Evolutionary conservation across 2,888 invertebrate genomes (phyloP).

Genomic region (Abrostola tripartita): DNA sequence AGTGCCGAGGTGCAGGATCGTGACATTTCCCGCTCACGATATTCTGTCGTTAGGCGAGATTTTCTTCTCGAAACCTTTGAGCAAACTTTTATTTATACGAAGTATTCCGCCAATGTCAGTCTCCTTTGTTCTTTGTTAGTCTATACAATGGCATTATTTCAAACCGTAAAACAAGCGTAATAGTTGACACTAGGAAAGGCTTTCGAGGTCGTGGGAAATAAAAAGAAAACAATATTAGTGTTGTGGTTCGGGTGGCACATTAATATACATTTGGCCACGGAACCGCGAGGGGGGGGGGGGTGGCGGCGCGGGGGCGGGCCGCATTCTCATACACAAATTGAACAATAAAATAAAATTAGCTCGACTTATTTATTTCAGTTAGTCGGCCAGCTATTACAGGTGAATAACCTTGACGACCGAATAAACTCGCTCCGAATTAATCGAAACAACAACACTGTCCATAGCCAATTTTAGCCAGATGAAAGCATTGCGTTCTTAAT

Average conservation of each 20-base stretch:
- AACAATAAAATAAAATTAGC: constrained; percentile 80
- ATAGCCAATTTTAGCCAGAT: constrained; percentile 59
- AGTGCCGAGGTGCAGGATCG: constrained; percentile 38
- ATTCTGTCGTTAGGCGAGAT: constrained; percentile 60
- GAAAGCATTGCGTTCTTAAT: constrained; percentile 59
- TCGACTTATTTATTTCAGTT: constrained; percentile 60
- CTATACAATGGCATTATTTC: constrained; percentile 73
- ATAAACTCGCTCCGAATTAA: constrained; percentile 39
- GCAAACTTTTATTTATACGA: constrained; percentile 59
- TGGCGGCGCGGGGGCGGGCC: constrained; percentile 61
- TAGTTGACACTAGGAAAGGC: constrained; percentile 84
- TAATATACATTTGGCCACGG: constrained; percentile 84
- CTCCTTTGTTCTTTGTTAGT: constrained; percentile 63
- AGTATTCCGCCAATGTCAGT: constrained; percentile 55
- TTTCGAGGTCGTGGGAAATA: constrained; percentile 76
- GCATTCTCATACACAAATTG: constrained; percentile 80
- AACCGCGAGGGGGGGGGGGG: constrained; percentile 46
- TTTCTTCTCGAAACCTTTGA: constrained; percentile 55
- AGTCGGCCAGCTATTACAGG: constrained; percentile 49
- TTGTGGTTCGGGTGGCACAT: constrained; percentile 80
- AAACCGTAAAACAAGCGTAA: constrained; percentile 77
- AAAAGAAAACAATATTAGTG: constrained; percentile 85
- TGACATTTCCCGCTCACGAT: constrained; percentile 57
- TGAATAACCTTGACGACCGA: constrained; percentile 47
- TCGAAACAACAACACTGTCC: constrained; percentile 46